Conservation (phyloP, 1,140 invertebrate species). For the Ceratosolen solmsi region DNA sequence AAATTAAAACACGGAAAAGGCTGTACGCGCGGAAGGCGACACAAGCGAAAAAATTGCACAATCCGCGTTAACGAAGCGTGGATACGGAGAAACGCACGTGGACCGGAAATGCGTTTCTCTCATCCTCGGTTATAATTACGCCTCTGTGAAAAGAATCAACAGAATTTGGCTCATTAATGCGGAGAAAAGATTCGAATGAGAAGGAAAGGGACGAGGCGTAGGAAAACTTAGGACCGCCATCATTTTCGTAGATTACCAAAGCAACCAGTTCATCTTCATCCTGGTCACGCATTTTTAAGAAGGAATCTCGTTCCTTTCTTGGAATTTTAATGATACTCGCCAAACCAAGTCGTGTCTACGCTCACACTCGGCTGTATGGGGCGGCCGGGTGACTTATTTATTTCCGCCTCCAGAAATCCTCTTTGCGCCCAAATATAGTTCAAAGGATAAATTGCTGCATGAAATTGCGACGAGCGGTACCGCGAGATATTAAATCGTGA, state of each 20-base stretch:
- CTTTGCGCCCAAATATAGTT: not conserved
- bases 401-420: not conserved
- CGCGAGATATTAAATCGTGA: not conserved
- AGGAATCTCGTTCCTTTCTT: not conserved
- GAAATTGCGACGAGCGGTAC: not conserved
- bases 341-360: too few relatives aligned
- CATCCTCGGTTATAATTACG: conserved; percentile 47
- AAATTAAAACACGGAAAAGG: conserved; percentile 2
- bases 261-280: conserved; percentile 58
- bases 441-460: not conserved
- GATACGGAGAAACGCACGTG: conserved; percentile 21
- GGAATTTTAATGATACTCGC: not conserved
- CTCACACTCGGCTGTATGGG: too few relatives aligned
- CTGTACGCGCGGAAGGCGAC: not conserved
- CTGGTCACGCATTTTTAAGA: conserved; percentile 62
- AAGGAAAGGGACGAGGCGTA: not conserved
- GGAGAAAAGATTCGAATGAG: not conserved
- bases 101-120: not conserved
- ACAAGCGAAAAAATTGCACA: conserved; percentile 34
- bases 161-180: conserved; percentile 13
- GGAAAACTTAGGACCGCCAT: conserved; percentile 45
- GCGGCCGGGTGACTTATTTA: not conserved
- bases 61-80: conserved; percentile 53
- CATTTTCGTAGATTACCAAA: conserved; percentile 51
- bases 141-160: not conserved